Evolutionary conservation across 2,113 vertebrate species (phyloP), one percentile per base, ranked within the genome.

Genomic region (Oncorhynchus masou): DNA sequence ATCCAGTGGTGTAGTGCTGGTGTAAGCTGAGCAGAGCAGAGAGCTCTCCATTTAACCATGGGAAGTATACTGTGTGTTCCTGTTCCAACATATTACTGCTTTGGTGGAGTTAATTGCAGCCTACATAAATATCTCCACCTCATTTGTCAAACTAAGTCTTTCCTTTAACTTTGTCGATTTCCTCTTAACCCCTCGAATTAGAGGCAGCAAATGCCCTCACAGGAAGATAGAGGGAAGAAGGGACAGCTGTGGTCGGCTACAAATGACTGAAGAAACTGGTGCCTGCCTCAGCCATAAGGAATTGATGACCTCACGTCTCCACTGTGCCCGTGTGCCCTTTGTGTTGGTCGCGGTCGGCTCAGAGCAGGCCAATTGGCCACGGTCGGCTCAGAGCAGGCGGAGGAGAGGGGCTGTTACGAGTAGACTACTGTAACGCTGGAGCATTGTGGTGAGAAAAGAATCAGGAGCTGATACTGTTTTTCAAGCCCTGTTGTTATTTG

Each of bases 241-340:
- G 70, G 83, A 80, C 91, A 93, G 92, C 91, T 94, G 92, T 87
- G 81, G 79, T 45, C 29, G 25, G 72, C 82, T 81, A 85, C 76
- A 89, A 89, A 91, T 78, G 81, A 87, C 75, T 49, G 70, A 86
- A 77, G 39, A 74, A 85, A 80, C 73, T 73, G 59, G 66, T 68
- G 84, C 79, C 78, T 60, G 57, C 77, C 82, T 90, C 88, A 92
- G 83, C 84, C 78, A 82, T 83, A 74, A 88, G 87, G 90, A 91
- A 92, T 93, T 86, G 76, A 81, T 93, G 87, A 92, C 84, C 82
- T 91, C 90, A 91, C 68, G 85, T 79, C 45, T 57, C 31, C 31
- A 34, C 31, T 34, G 29, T 19, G 25, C 3, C 31, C 19, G 19
- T 29, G 3, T 31, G 67, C 16, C 11, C 16, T 31, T 20, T 67